Base-by-base conservation (phyloP, 2,888 invertebrate species). In the Euclidia mi region DNA sequence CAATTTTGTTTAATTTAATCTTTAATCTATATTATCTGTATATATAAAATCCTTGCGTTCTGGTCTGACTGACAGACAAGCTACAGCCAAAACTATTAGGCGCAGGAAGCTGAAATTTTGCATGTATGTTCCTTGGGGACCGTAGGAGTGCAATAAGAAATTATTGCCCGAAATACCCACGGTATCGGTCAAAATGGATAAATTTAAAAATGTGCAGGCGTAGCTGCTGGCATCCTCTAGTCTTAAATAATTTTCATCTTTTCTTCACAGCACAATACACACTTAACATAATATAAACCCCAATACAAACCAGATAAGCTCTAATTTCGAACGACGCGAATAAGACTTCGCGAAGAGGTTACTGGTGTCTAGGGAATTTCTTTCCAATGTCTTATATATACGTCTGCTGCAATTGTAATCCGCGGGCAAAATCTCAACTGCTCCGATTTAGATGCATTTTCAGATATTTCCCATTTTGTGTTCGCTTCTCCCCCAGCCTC, bases 401-500 rank as follows among this genome's bases (percentile, higher is more conserved):
- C 14, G 14, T 34, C 14, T 74, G 68, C 56, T 50, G 53, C 57
- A 58, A 46, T 66, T 71, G 75, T 82, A 78, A 81, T 79, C 72
- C 72, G 66, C 44, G 65, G 62, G 66, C 68, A 68, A 76, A 81
- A 78, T 79, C 77, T 75, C 66, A 73, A 71, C 76, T 74, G 81
- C 79, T 69, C 63, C 64, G 64, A 63, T 68, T 64, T 73, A 74
- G 76, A 76, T 82, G 80, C 81, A 79, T 76, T 77, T 69, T 56
- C 71, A 62, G 70, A 76, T 76, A 79, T 81, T 81, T 77, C 55
- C 74, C 72, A 74, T 69, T 73, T 73, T 60, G 12, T 9, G 12
- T 29, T 28, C 2, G 25, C 52, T 38, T 28, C 4, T 25, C 20
- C 4, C 20, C 7, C 4, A 6, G 2, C 2, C 34, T 25, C 20